Conservation (phyloP, 2,888 invertebrate genomes). For the Drosophila longiperda region DNA sequence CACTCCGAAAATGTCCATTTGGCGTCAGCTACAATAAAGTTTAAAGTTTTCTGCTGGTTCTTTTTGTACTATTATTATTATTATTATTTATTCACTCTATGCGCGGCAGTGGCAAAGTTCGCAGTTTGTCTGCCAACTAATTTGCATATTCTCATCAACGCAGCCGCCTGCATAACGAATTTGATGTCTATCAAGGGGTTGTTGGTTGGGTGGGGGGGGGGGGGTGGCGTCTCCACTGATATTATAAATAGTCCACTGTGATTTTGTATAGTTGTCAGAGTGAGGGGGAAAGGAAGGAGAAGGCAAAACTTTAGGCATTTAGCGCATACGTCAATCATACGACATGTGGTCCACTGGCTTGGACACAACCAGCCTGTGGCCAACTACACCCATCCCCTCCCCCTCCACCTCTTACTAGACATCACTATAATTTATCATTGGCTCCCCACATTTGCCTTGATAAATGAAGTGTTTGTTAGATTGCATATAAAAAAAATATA, state of each 20-base stretch:
- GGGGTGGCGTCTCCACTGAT: conserved; percentile 9
- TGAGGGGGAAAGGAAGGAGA: neutral
- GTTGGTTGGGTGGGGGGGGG: neutral
- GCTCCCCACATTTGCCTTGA: conserved; percentile 49
- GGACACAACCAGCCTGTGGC: conserved; percentile 8
- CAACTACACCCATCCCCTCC: neutral
- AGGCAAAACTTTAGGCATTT: conserved; percentile 54
- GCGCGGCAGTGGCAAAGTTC: conserved; percentile 66
- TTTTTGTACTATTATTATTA: conserved; percentile 5
- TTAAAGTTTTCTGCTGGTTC: conserved; percentile 15
- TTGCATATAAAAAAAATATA: neutral
- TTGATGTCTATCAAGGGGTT: neutral
- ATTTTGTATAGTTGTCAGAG: conserved; percentile 52
- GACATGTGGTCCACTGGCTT: conserved; percentile 69
- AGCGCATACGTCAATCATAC: conserved; percentile 76
- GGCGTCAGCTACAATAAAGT: conserved; percentile 36
- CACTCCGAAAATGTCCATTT: conserved; percentile 19
- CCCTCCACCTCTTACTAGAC: neutral
- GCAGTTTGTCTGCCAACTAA: conserved; percentile 71
- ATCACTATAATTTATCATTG: conserved; percentile 63
- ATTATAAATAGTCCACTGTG: conserved; percentile 68
- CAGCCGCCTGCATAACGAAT: conserved; percentile 76
- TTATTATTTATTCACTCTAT: conserved; percentile 54
- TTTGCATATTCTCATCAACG: conserved; percentile 79
- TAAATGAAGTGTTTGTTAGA: conserved; percentile 63